A percentile compares a stretch with the other conserved stretches of the same genome.
These are phyloP conservation scores for Drosophila aldrichi DNA, from an alignment of 2,888 invertebrate species.

Conservation along the genomic window DNA sequence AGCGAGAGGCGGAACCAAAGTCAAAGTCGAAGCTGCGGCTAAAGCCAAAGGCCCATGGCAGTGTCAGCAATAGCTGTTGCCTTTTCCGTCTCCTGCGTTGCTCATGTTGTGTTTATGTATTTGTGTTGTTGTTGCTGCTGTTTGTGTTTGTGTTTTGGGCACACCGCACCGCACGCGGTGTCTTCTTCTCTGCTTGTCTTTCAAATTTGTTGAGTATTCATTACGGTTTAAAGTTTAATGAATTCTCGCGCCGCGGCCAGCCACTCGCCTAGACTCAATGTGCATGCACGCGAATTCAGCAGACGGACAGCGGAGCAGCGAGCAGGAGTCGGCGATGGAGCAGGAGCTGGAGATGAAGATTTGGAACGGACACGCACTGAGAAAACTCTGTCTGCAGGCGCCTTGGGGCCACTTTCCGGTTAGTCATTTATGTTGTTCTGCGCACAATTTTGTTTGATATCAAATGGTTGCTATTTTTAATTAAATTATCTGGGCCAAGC, in stretches of 20 bases:
- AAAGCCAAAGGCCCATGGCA: slow-evolving; percentile 19
- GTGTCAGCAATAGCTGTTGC: slow-evolving; percentile 18
- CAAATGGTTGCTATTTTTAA: slow-evolving; percentile 68
- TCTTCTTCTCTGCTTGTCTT: slow-evolving; percentile 38
- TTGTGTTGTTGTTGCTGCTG: background rate
- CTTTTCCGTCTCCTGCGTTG: background rate
- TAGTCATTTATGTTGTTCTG: slow-evolving; percentile 58
- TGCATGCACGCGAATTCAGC: slow-evolving; percentile 8
- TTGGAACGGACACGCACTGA: background rate
- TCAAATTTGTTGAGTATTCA: slow-evolving; percentile 61
- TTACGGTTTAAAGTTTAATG: slow-evolving; percentile 67
- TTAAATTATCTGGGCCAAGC: slow-evolving; percentile 60
- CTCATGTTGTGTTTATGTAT: background rate
- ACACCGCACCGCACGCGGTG: slow-evolving; percentile 36
- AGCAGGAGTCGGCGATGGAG: background rate
- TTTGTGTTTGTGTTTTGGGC: slow-evolving; percentile 2
- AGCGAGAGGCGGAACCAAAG: slow-evolving; percentile 1
- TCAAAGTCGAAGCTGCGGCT: slow-evolving; percentile 8
- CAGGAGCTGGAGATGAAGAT: background rate
- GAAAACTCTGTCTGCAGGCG: slow-evolving; percentile 24
- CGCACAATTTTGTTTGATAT: slow-evolving; percentile 66
- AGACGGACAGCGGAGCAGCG: background rate
- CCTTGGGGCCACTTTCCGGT: slow-evolving; percentile 51
- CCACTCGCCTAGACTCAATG: slow-evolving; percentile 13
- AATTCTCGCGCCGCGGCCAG: slow-evolving; percentile 47